A percentile compares a stretch with the other conserved stretches of the same genome.
Evolutionary conservation across 2,888 invertebrate genomes (phyloP).

Genomic region (Pherbina coryleti): DNA sequence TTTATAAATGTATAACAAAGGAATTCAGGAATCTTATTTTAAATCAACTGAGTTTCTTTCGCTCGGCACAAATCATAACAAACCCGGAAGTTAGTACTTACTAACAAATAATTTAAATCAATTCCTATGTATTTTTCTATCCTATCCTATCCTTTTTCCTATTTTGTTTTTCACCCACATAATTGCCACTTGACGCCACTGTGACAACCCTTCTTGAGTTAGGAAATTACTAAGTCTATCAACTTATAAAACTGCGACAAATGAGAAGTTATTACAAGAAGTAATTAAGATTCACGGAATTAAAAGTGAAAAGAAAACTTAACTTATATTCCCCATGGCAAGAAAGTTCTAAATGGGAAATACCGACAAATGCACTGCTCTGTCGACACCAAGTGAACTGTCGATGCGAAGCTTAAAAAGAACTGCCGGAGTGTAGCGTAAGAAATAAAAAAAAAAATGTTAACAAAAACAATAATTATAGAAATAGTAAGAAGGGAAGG

Average conservation of each 20-base stretch:
- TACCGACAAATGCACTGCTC: neutral
- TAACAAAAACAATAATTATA: neutral
- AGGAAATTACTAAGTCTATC: slow-evolving; percentile 56
- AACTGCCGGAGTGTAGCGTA: neutral
- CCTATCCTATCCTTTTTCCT: too few relatives aligned
- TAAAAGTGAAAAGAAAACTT: slow-evolving; percentile 51
- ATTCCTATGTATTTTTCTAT: neutral
- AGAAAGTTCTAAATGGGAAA: slow-evolving; percentile 8
- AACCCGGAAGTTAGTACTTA: too few relatives aligned
- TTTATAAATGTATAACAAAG: too few relatives aligned
- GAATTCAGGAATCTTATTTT: too few relatives aligned
- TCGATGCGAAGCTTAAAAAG: slow-evolving; percentile 7
- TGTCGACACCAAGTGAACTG: neutral
- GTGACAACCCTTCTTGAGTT: neutral
- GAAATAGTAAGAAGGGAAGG: neutral
- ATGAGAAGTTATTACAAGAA: slow-evolving; percentile 68
- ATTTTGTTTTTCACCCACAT: neutral
- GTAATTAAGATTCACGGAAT: slow-evolving; percentile 66
- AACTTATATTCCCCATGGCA: neutral
- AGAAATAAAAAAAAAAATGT: slow-evolving; percentile 2
- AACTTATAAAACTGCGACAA: slow-evolving; percentile 64
- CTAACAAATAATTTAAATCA: neutral
- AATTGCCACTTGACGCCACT: neutral
- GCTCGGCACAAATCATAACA: too few relatives aligned
- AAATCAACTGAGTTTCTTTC: too few relatives aligned